A percentile compares a stretch with the other conserved stretches of the same genome.
Conservation (phyloP, 2,113 vertebrate genomes). For the Sapajus apella region DNA sequence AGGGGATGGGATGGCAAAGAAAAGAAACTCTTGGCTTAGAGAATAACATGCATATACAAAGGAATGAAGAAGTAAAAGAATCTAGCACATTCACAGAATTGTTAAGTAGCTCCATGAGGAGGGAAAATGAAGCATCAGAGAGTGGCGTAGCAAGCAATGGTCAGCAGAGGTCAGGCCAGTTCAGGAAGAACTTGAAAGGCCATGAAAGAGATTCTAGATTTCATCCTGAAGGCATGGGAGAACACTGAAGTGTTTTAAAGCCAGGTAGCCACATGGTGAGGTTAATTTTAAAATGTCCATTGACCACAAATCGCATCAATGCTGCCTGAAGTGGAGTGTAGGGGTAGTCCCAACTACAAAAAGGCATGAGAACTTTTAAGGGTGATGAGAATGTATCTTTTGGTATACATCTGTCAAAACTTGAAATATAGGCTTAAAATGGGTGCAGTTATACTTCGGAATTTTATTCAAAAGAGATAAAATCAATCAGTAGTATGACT, state of each 20-base stretch:
- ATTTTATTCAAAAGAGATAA: constrained; percentile 10
- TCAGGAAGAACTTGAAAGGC: background rate
- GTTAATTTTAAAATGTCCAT: background rate
- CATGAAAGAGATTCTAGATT: background rate
- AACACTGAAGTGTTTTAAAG: background rate
- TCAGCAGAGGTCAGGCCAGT: background rate
- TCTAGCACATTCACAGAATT: background rate
- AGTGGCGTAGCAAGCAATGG: background rate
- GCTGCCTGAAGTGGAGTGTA: background rate
- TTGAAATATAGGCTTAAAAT: constrained; percentile 2
- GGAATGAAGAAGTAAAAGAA: background rate
- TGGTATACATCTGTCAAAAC: background rate
- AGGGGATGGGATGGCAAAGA: background rate
- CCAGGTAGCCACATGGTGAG: background rate
- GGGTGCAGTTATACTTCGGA: background rate
- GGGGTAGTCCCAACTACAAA: background rate
- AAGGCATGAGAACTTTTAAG: background rate
- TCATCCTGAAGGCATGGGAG: background rate
- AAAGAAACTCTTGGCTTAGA: background rate
- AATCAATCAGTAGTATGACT: background rate
- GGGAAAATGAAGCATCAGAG: background rate
- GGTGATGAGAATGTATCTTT: background rate
- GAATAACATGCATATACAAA: background rate
- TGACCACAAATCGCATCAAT: background rate
- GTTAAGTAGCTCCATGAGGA: background rate